Percentiles rank a stretch among this genome's conserved stretches.
Evolutionary conservation across 2,888 invertebrate genomes (phyloP).

Genomic region (Spisula subtruncata): DNA sequence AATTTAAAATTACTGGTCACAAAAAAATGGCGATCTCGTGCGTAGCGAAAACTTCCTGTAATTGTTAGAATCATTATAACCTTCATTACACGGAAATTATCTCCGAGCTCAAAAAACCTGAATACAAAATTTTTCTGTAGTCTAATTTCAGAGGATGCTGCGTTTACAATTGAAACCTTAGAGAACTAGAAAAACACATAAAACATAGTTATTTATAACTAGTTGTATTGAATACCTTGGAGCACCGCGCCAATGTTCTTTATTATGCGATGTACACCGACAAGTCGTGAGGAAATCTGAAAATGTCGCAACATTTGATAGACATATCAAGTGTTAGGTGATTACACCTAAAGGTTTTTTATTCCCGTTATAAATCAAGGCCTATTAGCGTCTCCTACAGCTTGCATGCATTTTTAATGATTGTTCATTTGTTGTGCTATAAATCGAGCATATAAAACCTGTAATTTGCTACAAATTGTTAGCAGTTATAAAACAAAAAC

Average conservation of each 20-base stretch:
- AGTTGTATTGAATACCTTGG: background rate
- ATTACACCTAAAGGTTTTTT: slow-evolving; percentile 45
- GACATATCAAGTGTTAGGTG: slow-evolving; percentile 35
- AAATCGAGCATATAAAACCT: slow-evolving; percentile 70
- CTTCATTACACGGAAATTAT: slow-evolving; percentile 6
- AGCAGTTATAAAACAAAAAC: slow-evolving; percentile 46
- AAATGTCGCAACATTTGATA: slow-evolving; percentile 45
- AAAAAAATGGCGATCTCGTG: background rate
- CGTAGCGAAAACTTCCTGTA: background rate
- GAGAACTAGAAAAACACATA: background rate
- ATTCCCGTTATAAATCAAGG: slow-evolving; percentile 59
- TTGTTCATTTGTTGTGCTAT: slow-evolving; percentile 63
- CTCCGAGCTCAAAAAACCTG: background rate
- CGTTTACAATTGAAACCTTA: slow-evolving; percentile 3
- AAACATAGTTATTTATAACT: slow-evolving; percentile 16
- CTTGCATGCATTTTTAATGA: slow-evolving; percentile 70
- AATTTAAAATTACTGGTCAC: slow-evolving; percentile 12
- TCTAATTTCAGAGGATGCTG: slow-evolving; percentile 15
- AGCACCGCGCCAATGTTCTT: background rate
- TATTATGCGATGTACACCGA: slow-evolving; percentile 15
- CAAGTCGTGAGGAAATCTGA: slow-evolving; percentile 23
- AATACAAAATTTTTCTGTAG: background rate
- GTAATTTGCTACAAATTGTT: slow-evolving; percentile 52
- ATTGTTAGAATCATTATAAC: background rate
- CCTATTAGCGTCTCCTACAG: slow-evolving; percentile 67